Percentiles rank a stretch among this genome's conserved stretches.
Evolutionary conservation across 2,797 vertebrate genomes (phyloP).

Genomic region (Cirrhinus mrigala): DNA sequence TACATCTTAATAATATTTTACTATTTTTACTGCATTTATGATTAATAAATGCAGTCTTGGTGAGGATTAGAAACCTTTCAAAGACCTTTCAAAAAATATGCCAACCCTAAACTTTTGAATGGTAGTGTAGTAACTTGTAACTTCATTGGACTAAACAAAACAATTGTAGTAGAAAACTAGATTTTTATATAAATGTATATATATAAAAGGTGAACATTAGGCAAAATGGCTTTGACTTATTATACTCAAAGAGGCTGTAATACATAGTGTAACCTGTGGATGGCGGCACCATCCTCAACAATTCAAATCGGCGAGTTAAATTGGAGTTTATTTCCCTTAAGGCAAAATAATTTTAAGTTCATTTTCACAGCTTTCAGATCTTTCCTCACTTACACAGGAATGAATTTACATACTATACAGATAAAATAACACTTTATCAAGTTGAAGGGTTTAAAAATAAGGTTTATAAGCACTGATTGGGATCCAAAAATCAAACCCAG

Average conservation of each 20-base stretch:
- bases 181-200: neutral
- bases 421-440: neutral
- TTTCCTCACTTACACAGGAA: neutral
- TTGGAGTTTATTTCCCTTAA: neutral
- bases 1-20: neutral
- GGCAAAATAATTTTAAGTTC: neutral
- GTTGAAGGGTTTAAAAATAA: neutral
- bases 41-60: no score
- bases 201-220: neutral
- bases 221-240: neutral
- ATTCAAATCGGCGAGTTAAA: neutral
- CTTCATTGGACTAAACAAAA: neutral
- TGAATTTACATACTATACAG: neutral
- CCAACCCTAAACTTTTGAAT: neutral
- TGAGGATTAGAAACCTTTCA: no score
- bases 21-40: neutral
- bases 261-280: conserved; percentile 55
- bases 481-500: no score
- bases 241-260: conserved; percentile 28
- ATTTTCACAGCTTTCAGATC: conserved; percentile 15
- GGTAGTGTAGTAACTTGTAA: neutral
- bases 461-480: neutral
- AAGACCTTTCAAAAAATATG: no score
- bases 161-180: neutral
- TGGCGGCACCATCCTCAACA: conserved; percentile 55